Conservation (phyloP, 1,140 invertebrate genomes). For the Latrodectus geometricus region DNA sequence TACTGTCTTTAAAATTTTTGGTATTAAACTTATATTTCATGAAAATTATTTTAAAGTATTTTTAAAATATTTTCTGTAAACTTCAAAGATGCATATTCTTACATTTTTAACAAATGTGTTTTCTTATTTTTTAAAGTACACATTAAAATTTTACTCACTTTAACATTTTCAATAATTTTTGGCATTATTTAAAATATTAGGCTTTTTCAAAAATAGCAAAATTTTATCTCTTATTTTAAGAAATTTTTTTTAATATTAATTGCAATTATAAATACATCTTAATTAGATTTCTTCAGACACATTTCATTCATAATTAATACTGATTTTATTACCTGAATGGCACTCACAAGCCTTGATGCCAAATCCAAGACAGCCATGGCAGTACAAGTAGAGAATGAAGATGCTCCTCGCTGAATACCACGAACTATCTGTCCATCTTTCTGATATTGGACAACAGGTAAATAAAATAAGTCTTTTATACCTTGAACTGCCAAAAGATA, state of each 20-base stretch:
- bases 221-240: no score
- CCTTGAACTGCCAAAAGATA: conserved; percentile 81
- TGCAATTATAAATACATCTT: background rate
- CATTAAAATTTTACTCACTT: no score
- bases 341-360: conserved; percentile 85
- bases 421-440: conserved; percentile 94
- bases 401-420: conserved; percentile 93
- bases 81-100: no score
- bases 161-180: no score
- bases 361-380: conserved; percentile 95
- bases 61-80: no score
- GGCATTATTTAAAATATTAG: no score
- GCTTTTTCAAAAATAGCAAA: background rate
- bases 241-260: no score
- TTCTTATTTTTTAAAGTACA: no score
- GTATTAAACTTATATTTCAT: no score
- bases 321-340: conserved; percentile 78
- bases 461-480: conserved; percentile 90
- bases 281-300: background rate
- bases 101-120: no score
- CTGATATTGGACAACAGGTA: conserved; percentile 96
- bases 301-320: conserved; percentile 3
- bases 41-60: no score
- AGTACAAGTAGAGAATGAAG: conserved; percentile 94
- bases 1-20: no score